phyloP scores from a whole-genome alignment of 2,113 vertebrate genomes.

The Rhadina sibilatrix region DNA sequence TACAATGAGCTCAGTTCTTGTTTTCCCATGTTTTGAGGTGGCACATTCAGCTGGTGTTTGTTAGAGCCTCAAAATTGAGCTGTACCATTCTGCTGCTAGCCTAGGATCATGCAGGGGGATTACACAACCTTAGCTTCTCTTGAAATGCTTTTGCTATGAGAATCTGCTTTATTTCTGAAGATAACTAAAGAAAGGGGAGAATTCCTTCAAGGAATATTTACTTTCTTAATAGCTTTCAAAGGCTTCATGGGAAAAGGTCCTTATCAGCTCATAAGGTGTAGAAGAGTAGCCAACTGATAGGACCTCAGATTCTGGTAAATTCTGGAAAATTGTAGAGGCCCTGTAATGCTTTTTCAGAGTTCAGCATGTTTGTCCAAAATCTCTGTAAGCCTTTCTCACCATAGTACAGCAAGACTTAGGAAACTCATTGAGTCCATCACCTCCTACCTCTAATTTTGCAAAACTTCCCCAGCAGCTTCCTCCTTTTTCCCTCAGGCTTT shows the following conservation, averaged over 20 bases:
- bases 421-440: neutral
- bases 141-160: neutral
- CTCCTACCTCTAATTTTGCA: neutral
- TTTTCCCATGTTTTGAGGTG: neutral
- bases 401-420: neutral
- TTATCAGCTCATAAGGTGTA: neutral
- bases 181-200: neutral
- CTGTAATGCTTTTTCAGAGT: neutral
- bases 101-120: neutral
- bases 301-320: neutral
- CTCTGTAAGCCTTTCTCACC: neutral
- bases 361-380: neutral
- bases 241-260: neutral
- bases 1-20: neutral
- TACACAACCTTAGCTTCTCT: neutral
- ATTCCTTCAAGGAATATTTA: neutral
- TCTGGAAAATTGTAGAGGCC: neutral
- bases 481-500: neutral
- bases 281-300: neutral
- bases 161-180: neutral
- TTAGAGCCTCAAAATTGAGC: neutral
- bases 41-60: neutral
- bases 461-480: neutral
- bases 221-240: neutral
- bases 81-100: neutral